Evolutionary conservation across 53 echinoderm and acorn worm species (phyloP), one percentile per base, ranked within the genome.

Genomic region (Stichopus horrens): DNA sequence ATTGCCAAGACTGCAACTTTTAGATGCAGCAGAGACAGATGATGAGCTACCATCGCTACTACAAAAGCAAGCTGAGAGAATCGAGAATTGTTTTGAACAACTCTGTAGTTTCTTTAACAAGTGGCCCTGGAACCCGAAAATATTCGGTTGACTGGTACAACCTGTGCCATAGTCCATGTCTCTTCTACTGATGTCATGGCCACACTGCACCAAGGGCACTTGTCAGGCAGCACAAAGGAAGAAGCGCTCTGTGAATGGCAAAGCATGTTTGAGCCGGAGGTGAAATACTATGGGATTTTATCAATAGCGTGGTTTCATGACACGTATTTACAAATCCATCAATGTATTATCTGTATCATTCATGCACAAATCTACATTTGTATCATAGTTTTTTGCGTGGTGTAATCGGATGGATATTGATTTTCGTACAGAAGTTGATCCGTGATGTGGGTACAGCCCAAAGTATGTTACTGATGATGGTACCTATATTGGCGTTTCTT

Each of bases 361-460:
- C 57, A 82, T 82, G 82, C 58, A 82, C 58, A 57, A 82, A 57
- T 82, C 82, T 2, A 82, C 82, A 18, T 82, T 82, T 82, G 82
- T 82, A 8, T 55, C 56, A 55, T 82, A 57, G 82, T 82, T 82
- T 22, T 82, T 82, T 58, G 82, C 82, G 5, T 82, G 82, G 82
- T 82, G 82, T 82, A 53, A 18, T 53, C 52, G 79, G 52, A 52
- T 79, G 52, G 75, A 75, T 23, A 75, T 75, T 23, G 75, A 75
- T 75, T 75, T 75, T 19, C 75, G 75, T 75, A 23, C 11, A 53
- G 52, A 79, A 16, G 58, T 82, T n/a, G 82, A 82, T 82, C 82
- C 82, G 16, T 82, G 82, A 57, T 82, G 82, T 58, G 82, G 82
- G 57, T 82, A 82, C 58, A 82, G 11, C 21, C 82, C 82, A 57